Conservation (phyloP, 1,140 invertebrate genomes). For the Leucophenga varia region DNA sequence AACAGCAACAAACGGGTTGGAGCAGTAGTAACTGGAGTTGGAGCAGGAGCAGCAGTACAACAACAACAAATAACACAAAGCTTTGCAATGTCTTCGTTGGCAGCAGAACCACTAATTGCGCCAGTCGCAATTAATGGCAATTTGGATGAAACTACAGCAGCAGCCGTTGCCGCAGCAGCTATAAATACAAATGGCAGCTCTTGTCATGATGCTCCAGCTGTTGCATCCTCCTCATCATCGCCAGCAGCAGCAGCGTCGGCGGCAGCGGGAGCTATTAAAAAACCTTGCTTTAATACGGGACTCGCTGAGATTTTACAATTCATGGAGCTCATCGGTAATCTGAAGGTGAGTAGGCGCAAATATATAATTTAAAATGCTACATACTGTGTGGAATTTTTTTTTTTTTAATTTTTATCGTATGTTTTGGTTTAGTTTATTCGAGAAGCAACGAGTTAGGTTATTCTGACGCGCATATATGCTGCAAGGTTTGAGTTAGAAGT, state of each 20-base stretch:
- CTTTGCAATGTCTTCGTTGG: slow-evolving; percentile 50
- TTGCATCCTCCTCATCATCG: slow-evolving; percentile 12
- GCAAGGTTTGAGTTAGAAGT: too few species aligned
- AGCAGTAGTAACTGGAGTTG: too few species aligned
- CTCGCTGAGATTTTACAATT: slow-evolving; percentile 48
- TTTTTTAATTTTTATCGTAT: too few species aligned
- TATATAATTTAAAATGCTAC: too few species aligned
- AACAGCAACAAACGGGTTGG: too few species aligned
- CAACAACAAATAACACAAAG: slow-evolving; percentile 17
- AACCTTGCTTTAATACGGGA: slow-evolving; percentile 47
- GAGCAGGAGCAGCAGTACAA: too few species aligned
- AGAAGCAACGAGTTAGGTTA: too few species aligned
- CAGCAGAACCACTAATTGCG: slow-evolving; percentile 45
- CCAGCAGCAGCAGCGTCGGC: slow-evolving; percentile 21
- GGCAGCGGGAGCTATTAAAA: slow-evolving; percentile 28
- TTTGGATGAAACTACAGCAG: too few species aligned
- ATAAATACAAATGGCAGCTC: neutral
- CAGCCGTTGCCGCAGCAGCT: slow-evolving; percentile 1
- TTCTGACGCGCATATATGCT: too few species aligned
- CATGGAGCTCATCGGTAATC: slow-evolving; percentile 52
- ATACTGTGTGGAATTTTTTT: too few species aligned
- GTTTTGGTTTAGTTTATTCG: too few species aligned
- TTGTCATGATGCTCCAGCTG: slow-evolving; percentile 4
- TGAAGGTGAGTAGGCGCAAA: slow-evolving; percentile 50
- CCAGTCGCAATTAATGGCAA: too few species aligned